Percentiles rank a stretch among this genome's conserved stretches.
Evolutionary conservation across 2,113 vertebrate genomes (phyloP).

Genomic region (Ictidomys tridecemlineatus): DNA sequence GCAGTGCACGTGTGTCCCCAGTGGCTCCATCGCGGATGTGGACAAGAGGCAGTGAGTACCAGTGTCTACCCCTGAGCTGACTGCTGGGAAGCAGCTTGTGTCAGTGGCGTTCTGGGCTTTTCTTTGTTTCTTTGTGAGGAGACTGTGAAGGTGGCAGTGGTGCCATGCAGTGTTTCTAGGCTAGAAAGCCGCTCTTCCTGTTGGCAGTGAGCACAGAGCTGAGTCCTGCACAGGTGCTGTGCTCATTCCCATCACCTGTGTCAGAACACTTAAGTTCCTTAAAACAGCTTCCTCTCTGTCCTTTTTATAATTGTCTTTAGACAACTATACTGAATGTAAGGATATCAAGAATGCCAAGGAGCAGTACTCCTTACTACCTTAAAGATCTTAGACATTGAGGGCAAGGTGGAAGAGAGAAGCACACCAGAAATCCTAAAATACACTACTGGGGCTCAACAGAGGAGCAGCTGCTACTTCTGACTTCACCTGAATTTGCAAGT

Average conservation of each 20-base stretch:
- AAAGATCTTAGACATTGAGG: conserved; percentile 38
- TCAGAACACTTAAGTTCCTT: conserved; percentile 60
- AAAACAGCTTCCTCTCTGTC: conserved; percentile 49
- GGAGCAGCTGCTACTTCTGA: conserved; percentile 70
- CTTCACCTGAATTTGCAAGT: background rate
- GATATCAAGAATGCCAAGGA: conserved; percentile 78
- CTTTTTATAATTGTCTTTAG: conserved; percentile 72
- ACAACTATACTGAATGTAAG: background rate
- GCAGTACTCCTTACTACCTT: conserved; percentile 59
- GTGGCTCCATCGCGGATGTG: conserved; percentile 80
- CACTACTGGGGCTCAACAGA: background rate
- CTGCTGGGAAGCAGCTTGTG: conserved; percentile 74
- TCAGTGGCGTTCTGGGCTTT: conserved; percentile 71
- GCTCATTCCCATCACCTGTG: background rate
- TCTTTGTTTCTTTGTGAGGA: conserved; percentile 77
- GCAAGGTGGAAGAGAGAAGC: conserved; percentile 17
- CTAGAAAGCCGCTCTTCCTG: conserved; percentile 66
- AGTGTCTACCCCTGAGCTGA: conserved; percentile 68
- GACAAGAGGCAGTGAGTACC: conserved; percentile 72
- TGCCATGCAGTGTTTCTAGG: conserved; percentile 79
- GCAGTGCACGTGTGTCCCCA: conserved; percentile 80
- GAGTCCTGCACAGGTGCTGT: conserved; percentile 72
- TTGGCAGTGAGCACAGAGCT: conserved; percentile 56
- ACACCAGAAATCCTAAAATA: conserved; percentile 56
- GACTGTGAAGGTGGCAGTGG: conserved; percentile 84